phyloP scores from a whole-genome alignment of 2,797 vertebrate genomes.

The Semotilus atromaculatus region DNA sequence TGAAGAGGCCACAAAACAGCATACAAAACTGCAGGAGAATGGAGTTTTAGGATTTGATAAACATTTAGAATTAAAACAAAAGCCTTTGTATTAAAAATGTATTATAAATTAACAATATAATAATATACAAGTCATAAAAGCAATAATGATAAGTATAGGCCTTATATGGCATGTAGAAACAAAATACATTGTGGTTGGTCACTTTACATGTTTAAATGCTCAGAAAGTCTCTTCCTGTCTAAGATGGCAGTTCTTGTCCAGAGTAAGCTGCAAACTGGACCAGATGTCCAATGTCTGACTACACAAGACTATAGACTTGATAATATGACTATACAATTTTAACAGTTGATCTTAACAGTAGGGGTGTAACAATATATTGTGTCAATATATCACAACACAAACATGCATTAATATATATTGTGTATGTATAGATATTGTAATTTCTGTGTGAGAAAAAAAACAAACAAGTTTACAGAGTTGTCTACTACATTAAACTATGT shows the following conservation, averaged over 20 bases:
- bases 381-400: too few species aligned
- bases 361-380: too few species aligned
- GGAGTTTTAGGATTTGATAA: conserved; percentile 5
- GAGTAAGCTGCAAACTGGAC: background rate
- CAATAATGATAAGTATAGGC: too few species aligned
- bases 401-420: too few species aligned
- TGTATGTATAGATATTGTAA: too few species aligned
- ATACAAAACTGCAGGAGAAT: conserved; percentile 87
- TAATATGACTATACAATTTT: background rate
- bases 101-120: background rate
- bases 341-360: background rate
- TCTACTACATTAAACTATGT: too few species aligned
- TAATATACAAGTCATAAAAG: background rate
- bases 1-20: conserved; percentile 86
- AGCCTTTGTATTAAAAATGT: background rate
- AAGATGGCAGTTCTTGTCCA: background rate
- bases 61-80: background rate
- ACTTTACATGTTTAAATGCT: conserved; percentile 7
- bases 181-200: background rate
- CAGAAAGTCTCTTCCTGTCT: background rate
- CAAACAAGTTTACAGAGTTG: too few species aligned
- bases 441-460: too few species aligned
- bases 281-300: background rate
- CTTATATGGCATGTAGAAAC: background rate
- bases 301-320: background rate